These are phyloP conservation scores for Pseudomugil gertrudae DNA, from an alignment of 2,797 vertebrate species.

Conservation along the genomic window DNA sequence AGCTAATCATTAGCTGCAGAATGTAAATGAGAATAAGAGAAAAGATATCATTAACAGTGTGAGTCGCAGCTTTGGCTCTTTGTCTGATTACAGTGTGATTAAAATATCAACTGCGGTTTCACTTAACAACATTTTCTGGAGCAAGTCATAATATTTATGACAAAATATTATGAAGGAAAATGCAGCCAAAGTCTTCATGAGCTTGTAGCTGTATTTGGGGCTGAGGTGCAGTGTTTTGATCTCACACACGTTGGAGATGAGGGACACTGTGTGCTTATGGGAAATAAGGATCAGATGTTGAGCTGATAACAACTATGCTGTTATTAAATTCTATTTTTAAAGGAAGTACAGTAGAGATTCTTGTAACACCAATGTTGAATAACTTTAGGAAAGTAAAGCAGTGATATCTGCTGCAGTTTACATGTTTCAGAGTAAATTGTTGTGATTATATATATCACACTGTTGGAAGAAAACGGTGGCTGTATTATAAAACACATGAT, in stretches of 20 bases:
- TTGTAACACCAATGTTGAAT: not conserved
- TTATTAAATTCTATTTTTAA: not conserved
- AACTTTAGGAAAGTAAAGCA: not conserved
- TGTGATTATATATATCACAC: not conserved
- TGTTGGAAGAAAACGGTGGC: not conserved
- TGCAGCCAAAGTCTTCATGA: not conserved
- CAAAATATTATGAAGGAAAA: not conserved
- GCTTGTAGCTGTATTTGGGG: not conserved
- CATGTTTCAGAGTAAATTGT: not conserved
- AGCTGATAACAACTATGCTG: not conserved
- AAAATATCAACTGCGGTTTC: not conserved
- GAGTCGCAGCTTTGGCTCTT: not conserved
- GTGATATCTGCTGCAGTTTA: not conserved
- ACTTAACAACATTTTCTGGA: not conserved
- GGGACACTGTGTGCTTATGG: not conserved
- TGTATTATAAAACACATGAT: not conserved
- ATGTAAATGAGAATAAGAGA: too few relatives aligned
- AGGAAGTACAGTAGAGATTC: not conserved
- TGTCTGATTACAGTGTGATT: not conserved
- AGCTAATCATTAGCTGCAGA: not conserved
- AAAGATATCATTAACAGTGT: not conserved
- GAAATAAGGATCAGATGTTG: not conserved
- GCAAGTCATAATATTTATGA: not conserved
- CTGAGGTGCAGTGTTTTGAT: not conserved
- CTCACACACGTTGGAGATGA: not conserved